These are phyloP conservation scores for Ovibos moschatus DNA, from an alignment of 2,113 vertebrate genomes.

Conservation along the genomic window DNA sequence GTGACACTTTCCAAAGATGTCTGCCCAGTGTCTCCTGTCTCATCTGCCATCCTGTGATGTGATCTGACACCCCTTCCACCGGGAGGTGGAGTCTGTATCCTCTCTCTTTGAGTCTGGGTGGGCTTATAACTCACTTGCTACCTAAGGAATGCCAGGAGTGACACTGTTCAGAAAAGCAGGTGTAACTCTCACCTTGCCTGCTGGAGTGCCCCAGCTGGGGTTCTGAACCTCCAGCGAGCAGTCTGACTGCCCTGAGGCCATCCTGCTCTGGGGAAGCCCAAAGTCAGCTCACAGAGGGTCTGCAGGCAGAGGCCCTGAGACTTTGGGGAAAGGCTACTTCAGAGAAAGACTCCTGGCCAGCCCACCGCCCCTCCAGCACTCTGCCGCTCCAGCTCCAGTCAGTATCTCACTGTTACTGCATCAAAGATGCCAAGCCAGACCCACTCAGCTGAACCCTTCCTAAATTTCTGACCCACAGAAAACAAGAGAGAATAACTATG, in stretches of 20 bases:
- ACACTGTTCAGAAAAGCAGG: background rate
- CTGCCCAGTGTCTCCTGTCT: background rate
- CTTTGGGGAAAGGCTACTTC: background rate
- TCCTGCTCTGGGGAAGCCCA: background rate
- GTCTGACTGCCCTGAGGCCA: background rate
- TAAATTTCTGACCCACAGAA: background rate
- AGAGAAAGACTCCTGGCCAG: background rate
- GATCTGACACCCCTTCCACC: background rate
- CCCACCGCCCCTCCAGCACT: background rate
- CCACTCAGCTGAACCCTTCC: background rate
- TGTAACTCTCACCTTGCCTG: background rate
- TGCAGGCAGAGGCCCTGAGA: background rate
- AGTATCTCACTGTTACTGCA: background rate
- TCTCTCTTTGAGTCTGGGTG: background rate
- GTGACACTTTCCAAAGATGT: background rate
- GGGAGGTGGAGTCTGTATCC: background rate
- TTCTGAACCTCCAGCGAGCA: background rate
- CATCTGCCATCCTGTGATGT: background rate
- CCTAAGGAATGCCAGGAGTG: background rate
- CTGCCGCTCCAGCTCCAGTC: background rate
- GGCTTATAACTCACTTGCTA: background rate
- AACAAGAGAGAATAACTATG: background rate
- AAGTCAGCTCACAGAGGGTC: fast-evolving
- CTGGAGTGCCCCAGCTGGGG: background rate
- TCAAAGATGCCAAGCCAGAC: background rate